phyloP scores from a whole-genome alignment of 2,888 invertebrate species.

The Dicranocentrus wangi region DNA sequence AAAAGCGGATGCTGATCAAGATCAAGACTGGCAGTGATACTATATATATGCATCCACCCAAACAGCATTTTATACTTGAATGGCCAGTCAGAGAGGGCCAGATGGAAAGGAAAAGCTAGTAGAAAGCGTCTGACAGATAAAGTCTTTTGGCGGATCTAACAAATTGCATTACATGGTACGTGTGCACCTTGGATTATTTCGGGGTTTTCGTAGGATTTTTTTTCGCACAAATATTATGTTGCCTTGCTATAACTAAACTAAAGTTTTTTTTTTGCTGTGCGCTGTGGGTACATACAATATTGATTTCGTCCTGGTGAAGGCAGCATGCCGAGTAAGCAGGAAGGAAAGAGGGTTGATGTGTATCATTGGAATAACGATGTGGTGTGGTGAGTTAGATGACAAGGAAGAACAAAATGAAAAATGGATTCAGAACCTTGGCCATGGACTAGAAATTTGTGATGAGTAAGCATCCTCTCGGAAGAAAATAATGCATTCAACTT shows the following conservation, averaged over 20 bases:
- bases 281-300: constrained; percentile 11
- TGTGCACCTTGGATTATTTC: constrained; percentile 27
- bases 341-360: constrained; percentile 8
- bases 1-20: constrained; percentile 17
- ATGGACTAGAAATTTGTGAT: constrained; percentile 26
- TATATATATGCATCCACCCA: constrained; percentile 2
- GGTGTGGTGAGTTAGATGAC: not conserved
- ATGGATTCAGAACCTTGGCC: constrained; percentile 35
- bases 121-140: constrained; percentile 46
- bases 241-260: not conserved
- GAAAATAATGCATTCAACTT: constrained; percentile 16
- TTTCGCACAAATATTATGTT: constrained; percentile 45
- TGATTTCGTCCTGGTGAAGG: no score
- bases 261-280: constrained; percentile 32
- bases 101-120: constrained; percentile 48
- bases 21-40: constrained; percentile 44
- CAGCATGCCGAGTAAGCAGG: not conserved
- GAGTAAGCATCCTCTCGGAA: not conserved
- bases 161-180: constrained; percentile 28
- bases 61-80: constrained; percentile 10
- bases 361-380: not conserved
- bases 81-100: constrained; percentile 50
- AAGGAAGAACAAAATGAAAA: constrained; percentile 35
- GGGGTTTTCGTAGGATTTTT: constrained; percentile 13
- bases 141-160: constrained; percentile 41